Conservation (phyloP, 2,888 invertebrate genomes). For the Hydrotaea diabolus region DNA sequence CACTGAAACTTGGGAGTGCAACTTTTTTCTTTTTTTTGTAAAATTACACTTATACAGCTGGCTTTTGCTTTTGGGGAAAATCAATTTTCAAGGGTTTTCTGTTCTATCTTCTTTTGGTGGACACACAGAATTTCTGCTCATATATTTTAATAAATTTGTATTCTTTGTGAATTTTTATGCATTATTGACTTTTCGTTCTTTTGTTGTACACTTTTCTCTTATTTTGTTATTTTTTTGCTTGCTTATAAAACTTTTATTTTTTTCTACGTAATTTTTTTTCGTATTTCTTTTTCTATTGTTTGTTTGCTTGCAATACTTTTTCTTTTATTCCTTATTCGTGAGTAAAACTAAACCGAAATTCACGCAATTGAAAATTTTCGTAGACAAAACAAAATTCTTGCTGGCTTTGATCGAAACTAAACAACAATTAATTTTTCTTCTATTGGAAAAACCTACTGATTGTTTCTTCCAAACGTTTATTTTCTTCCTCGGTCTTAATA, state of each 20-base stretch:
- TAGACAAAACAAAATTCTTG: not conserved
- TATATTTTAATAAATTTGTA: not conserved
- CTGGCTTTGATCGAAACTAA: not conserved
- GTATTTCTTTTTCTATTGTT: no score
- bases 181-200: no score
- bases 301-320: not conserved
- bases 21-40: conserved; percentile 16
- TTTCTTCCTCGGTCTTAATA: no score
- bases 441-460: no score
- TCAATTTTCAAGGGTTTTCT: conserved; percentile 58
- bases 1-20: conserved; percentile 32
- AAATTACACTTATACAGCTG: conserved; percentile 34
- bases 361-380: no score
- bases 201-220: no score
- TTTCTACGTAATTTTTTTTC: not conserved
- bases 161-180: not conserved
- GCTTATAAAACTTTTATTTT: conserved; percentile 2
- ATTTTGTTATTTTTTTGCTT: not conserved
- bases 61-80: conserved; percentile 58
- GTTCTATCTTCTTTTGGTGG: not conserved
- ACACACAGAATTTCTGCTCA: not conserved
- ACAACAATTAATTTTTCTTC: not conserved
- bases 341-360: not conserved
- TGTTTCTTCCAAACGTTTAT: no score
- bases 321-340: not conserved